These are phyloP conservation scores for Pseudorhombus dupliciocellatus DNA, from an alignment of 2,113 vertebrate species.

Conservation along the genomic window DNA sequence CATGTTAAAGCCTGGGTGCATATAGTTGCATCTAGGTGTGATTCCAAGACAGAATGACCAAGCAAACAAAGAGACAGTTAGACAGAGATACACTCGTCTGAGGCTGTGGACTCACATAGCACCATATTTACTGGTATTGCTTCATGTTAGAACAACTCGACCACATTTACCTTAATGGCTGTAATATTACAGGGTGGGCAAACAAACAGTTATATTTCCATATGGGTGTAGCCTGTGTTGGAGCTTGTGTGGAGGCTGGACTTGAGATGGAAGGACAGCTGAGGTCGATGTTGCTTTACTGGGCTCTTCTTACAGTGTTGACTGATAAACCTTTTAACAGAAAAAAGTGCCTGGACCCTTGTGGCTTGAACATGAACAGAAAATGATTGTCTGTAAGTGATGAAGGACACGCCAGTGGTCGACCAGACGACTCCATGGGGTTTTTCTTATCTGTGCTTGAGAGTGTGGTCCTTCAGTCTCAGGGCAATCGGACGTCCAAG, in stretches of 20 bases:
- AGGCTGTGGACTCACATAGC: not conserved
- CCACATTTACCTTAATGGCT: too few species aligned
- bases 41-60: too few species aligned
- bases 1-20: too few species aligned
- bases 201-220: constrained; percentile 37
- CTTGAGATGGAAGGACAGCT: not conserved
- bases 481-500: too few species aligned
- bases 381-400: too few species aligned
- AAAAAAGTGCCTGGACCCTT: constrained; percentile 72
- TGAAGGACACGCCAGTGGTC: not conserved
- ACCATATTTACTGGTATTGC: not conserved
- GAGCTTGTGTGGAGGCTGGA: constrained; percentile 13
- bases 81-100: too few species aligned
- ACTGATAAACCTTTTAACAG: constrained; percentile 55
- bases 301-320: constrained; percentile 44
- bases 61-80: not conserved
- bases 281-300: constrained; percentile 35
- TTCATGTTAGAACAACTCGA: too few species aligned
- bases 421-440: not conserved
- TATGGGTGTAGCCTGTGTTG: constrained; percentile 18
- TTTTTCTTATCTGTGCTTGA: not conserved
- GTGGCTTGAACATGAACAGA: not conserved
- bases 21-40: too few species aligned
- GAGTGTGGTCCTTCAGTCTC: too few species aligned
- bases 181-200: constrained; percentile 11